Base-by-base conservation (phyloP, 2,888 invertebrate species). In the Harmothoe impar region DNA sequence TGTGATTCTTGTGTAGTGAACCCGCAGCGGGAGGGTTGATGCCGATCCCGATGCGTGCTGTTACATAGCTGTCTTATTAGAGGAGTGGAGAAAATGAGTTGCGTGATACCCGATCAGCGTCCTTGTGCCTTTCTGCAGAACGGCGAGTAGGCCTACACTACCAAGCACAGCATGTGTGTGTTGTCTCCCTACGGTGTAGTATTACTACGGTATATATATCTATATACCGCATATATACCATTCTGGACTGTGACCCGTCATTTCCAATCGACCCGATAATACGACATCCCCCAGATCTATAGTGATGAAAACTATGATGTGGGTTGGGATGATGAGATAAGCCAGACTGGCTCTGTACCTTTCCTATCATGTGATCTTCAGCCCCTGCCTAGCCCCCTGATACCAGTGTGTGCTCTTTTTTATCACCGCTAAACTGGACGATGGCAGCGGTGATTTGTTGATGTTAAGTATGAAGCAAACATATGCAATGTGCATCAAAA, bases 401-500 rank as follows among this genome's bases (percentile, higher is more conserved):
- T 15, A 12, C 31, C 72, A 72, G 29, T 72, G 72, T 29, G 72
- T 72, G 72, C 72, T 72, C 3, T 29, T 72, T n/a, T n/a, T 29
- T 72, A 25, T 72, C 72, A 72, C 29, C 15, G 29, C 25, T 29
- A 29, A 72, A n/a, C 25, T n/a, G 20, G 72, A 72, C 25, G 72
- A n/a, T 29, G 29, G 25, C 31, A 72, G 72, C 29, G 72, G 29
- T 29, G 29, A 62, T 62, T 72, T 72, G 72, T 29, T 25, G 25
- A 72, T 72, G 72, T 72, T 25, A 29, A 72, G 72, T 20, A 29
- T 72, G 72, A 72, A 72, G 72, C 72, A 29, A 72, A 12, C 72
- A 72, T 72, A 72, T 72, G 72, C 72, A 72, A 72, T 15, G 29
- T 72, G 72, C 72, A 72, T 29, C 72, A 72, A 72, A 72, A 72